These are phyloP conservation scores for Drosophila sp. DNA, from an alignment of 1,140 invertebrate genomes.

Conservation along the genomic window DNA sequence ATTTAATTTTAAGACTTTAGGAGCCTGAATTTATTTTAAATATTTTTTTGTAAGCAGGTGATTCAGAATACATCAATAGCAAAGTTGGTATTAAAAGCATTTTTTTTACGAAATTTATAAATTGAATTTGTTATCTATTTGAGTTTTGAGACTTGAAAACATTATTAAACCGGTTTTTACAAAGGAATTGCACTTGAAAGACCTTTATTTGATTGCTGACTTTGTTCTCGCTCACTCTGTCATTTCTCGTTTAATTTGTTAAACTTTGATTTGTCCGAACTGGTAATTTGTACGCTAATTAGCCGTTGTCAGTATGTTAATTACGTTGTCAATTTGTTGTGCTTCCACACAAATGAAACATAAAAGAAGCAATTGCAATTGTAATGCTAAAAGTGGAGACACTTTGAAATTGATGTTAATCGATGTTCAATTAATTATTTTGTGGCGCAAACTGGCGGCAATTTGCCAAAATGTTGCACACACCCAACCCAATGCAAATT, in stretches of 20 bases:
- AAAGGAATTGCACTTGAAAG: conserved; percentile 9
- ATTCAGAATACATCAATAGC: background rate
- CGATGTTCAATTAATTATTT: conserved; percentile 54
- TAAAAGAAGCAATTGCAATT: conserved; percentile 7
- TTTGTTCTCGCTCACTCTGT: background rate
- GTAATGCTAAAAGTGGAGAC: conserved; percentile 1
- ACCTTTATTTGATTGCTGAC: background rate
- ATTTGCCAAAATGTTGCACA: conserved; percentile 41
- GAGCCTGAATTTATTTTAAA: no score
- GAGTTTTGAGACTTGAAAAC: background rate
- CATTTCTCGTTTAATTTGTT: background rate
- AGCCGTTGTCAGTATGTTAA: conserved; percentile 31
- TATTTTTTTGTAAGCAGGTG: no score
- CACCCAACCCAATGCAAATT: conserved; percentile 12
- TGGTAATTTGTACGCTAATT: conserved; percentile 33
- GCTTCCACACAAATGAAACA: conserved; percentile 3
- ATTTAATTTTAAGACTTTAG: no score
- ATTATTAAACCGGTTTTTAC: background rate
- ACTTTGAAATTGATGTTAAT: conserved; percentile 39
- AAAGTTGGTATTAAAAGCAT: no score
- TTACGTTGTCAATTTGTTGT: conserved; percentile 30
- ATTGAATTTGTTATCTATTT: no score
- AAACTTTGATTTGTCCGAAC: background rate
- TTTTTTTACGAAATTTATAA: no score
- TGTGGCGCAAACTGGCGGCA: conserved; percentile 35